These are phyloP conservation scores for Anoplolepis gracilipes DNA, from an alignment of 1,140 invertebrate species.

Conservation along the genomic window DNA sequence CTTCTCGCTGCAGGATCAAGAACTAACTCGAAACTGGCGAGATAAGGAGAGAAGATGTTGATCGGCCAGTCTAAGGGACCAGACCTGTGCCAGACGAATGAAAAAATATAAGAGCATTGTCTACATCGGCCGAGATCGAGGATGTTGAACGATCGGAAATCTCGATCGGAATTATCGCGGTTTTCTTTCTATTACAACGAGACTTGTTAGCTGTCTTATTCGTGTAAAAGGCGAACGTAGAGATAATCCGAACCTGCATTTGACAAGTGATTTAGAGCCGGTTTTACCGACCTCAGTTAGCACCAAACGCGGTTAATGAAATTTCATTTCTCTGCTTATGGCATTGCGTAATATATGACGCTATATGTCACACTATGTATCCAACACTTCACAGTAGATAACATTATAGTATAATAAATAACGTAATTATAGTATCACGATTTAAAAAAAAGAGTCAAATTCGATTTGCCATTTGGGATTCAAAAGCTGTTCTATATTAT, in stretches of 20 bases:
- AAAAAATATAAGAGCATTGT: conserved; percentile 53
- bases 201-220: not conserved
- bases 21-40: conserved; percentile 4
- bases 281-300: conserved; percentile 24
- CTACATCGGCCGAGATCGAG: conserved; percentile 35
- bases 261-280: conserved; percentile 49
- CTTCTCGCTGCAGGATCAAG: not conserved
- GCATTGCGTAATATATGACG: conserved; percentile 23
- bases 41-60: not conserved
- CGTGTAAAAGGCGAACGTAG: not conserved
- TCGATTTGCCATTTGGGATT: conserved; percentile 15
- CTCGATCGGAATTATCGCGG: not conserved
- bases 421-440: conserved; percentile 30
- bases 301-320: conserved; percentile 36
- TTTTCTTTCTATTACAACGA: not conserved
- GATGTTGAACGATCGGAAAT: not conserved
- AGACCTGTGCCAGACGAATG: conserved; percentile 27
- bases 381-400: not conserved
- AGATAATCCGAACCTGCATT: conserved; percentile 28
- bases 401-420: conserved; percentile 17
- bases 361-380: not conserved
- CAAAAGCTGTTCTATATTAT: no score
- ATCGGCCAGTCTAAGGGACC: no score
- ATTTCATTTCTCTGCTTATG: conserved; percentile 45
- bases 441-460: not conserved